Conservation (phyloP, 2,888 invertebrate species). For the Gari tellinella region DNA sequence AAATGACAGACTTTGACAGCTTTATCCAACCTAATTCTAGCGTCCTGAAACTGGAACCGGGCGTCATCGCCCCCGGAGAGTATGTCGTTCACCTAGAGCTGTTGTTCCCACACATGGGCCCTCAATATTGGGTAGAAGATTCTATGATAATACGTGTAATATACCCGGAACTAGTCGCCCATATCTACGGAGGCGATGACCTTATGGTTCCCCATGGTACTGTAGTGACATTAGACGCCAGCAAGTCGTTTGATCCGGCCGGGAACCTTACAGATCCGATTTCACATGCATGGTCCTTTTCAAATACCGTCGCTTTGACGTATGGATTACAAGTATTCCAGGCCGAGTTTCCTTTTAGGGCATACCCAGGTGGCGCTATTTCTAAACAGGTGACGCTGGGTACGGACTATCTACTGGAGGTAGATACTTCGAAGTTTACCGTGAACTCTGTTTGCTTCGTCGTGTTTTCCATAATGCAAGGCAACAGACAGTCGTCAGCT, state of each 20-base stretch:
- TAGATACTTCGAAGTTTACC: slow-evolving; percentile 34
- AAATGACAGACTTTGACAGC: neutral
- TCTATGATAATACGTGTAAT: slow-evolving; percentile 26
- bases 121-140: slow-evolving; percentile 32
- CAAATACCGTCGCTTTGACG: neutral
- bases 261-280: slow-evolving; percentile 11
- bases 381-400: neutral
- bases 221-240: slow-evolving; percentile 34
- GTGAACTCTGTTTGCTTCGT: slow-evolving; percentile 7
- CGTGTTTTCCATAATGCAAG: slow-evolving; percentile 35
- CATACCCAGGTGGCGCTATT: slow-evolving; percentile 5
- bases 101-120: slow-evolving; percentile 16
- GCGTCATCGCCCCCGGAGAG: slow-evolving; percentile 33
- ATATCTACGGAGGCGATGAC: slow-evolving; percentile 43
- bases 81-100: slow-evolving; percentile 40
- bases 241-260: slow-evolving; percentile 28
- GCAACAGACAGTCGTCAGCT: slow-evolving; percentile 29
- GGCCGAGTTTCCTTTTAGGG: slow-evolving; percentile 5
- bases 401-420: slow-evolving; percentile 1
- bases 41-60: slow-evolving; percentile 32
- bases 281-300: slow-evolving; percentile 29
- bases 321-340: neutral
- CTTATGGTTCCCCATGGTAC: slow-evolving; percentile 28
- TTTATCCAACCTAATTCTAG: slow-evolving; percentile 42
- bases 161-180: slow-evolving; percentile 49